These are phyloP conservation scores for Sebastes nivosus DNA, from an alignment of 2,797 vertebrate genomes.

Conservation along the genomic window DNA sequence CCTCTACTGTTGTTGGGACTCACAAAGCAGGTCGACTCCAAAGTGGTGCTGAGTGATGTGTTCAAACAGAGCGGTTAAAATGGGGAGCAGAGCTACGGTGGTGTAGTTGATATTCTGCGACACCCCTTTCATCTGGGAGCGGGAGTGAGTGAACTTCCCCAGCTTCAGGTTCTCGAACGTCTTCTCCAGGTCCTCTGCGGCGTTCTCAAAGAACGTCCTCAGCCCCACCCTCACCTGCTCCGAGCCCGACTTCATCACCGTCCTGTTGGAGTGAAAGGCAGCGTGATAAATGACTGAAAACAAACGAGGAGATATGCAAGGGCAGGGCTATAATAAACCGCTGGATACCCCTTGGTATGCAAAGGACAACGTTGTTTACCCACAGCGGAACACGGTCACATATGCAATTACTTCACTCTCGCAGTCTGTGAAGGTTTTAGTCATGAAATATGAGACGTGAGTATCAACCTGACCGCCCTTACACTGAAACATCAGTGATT, in stretches of 20 bases:
- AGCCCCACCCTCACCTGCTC: slow-evolving; percentile 93
- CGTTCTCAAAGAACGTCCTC: slow-evolving; percentile 96
- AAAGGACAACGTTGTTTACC: slow-evolving; percentile 29
- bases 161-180: slow-evolving; percentile 97
- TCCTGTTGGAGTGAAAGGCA: slow-evolving; percentile 79
- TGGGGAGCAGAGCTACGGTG: slow-evolving; percentile 93
- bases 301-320: slow-evolving; percentile 18
- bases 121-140: slow-evolving; percentile 97
- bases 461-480: slow-evolving; percentile 8
- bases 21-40: slow-evolving; percentile 93
- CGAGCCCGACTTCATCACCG: slow-evolving; percentile 97
- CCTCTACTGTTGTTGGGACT: slow-evolving; percentile 71
- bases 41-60: slow-evolving; percentile 97
- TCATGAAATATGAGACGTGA: slow-evolving; percentile 40
- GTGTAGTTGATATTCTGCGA: slow-evolving; percentile 99
- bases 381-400: neutral
- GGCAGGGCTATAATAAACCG: slow-evolving; percentile 29
- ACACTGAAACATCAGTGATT: slow-evolving; percentile 36
- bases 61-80: slow-evolving; percentile 96
- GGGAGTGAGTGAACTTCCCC: slow-evolving; percentile 97
- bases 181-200: slow-evolving; percentile 95
- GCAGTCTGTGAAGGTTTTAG: slow-evolving; percentile 20
- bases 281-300: neutral
- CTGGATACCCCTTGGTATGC: slow-evolving; percentile 21
- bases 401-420: slow-evolving; percentile 31